Evolutionary conservation across 2,888 invertebrate genomes (phyloP), one percentile per base, ranked within the genome.

Genomic region (Euclidia mi): DNA sequence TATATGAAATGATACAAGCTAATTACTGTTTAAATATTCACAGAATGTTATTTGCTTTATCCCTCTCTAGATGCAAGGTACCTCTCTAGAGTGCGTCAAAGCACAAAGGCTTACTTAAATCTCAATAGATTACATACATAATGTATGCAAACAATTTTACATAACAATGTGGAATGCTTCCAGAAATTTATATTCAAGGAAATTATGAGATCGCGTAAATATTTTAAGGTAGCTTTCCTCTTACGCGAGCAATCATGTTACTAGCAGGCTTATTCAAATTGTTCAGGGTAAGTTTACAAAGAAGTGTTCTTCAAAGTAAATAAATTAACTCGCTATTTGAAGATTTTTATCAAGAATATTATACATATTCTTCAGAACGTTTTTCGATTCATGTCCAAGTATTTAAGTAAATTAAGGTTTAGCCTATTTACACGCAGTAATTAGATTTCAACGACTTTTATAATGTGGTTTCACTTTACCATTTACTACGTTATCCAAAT

Each of bases 91-190:
- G 18, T n/a, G 12, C 20, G n/a, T 46, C 17, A 29, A 41, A 42
- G 14, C 29, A 35, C 42, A 35, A 37, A 50, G 35, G 10, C 17
- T 28, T 35, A n/a, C n/a, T 2, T 42, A 25, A 14, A 35, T 28
- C 3, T 25, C 31, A 20, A 20, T 25, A n/a, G 15, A n/a, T n/a
- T 35, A 7, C 17, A 0, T 29, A 29, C 20, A 1, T 31, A 47
- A 38, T 38, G 15, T 18, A 40, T 38, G 44, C 15, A 44, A 51
- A 25, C 38, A 31, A 44, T 44, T 38, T 44, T 31, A 31, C 15
- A 40, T 25, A 14, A 28, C 25, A 40, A 40, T 10, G 12, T 42
- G 9, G n/a, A 14, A 12, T 31, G 20, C 18, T 18, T 28, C 4
- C 35, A 43, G 34, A 31, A 43, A 37, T 18, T 37, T 32, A 11